Evolutionary conservation across 1,140 invertebrate species (phyloP).

Genomic region (Lanistes nyassanus): DNA sequence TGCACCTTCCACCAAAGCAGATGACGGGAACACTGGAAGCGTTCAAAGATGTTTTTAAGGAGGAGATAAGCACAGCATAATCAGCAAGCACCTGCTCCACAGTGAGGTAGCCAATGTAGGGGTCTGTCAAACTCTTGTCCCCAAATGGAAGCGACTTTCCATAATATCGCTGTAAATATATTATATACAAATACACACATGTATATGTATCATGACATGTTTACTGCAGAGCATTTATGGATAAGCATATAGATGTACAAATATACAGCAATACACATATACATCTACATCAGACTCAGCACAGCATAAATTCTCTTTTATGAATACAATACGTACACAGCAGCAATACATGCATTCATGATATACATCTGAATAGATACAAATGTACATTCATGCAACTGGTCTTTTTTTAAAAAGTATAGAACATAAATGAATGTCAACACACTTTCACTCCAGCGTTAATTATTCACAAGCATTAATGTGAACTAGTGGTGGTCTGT

Average conservation of each 20-base stretch:
- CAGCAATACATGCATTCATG: no score
- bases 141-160: slow-evolving; percentile 88
- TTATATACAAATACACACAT: no score
- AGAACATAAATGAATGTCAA: no score
- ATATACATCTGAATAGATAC: no score
- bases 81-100: slow-evolving; percentile 93
- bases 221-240: no score
- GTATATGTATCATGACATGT: no score
- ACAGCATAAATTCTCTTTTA: background rate
- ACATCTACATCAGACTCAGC: background rate
- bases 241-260: background rate
- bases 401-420: no score
- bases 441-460: no score
- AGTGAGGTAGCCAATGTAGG: slow-evolving; percentile 85
- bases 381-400: no score
- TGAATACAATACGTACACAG: no score
- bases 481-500: background rate
- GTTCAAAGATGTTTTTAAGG: slow-evolving; percentile 69
- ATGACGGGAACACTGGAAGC: slow-evolving; percentile 78
- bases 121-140: slow-evolving; percentile 70
- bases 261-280: background rate
- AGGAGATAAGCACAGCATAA: slow-evolving; percentile 83
- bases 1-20: slow-evolving; percentile 81
- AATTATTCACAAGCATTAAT: background rate
- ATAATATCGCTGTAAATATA: slow-evolving; percentile 81